Base-by-base conservation (phyloP, 92 coral and sea anemone species). In the Siderastrea siderea region DNA sequence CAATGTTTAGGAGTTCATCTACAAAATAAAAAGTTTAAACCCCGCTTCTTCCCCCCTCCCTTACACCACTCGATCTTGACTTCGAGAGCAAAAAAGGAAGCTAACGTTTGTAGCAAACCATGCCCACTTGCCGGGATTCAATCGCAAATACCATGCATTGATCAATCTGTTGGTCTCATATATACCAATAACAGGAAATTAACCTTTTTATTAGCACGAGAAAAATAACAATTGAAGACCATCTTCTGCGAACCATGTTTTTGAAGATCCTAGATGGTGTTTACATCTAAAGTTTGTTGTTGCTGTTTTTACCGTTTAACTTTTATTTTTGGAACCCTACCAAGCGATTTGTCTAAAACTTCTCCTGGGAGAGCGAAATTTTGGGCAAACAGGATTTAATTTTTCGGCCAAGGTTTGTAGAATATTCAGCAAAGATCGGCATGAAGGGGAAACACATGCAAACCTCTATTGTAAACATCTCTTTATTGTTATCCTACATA, bases 101-200 rank as follows among this genome's bases (percentile, higher is more conserved):
- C 1, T 53, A 53, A 5, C 57, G 57, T 53, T 53, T 53, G 57
- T 26, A 26, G 38, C 38, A 26, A 26, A 26, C 57, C 6, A 53
- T 0, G 57, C 57, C 10, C 10, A 9, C 57, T 9, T 55, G 12
- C 8, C 61, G 61, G 61, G 8, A 55, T 55, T 11, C 12, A 1
- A 55, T 55, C 12, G 61, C 12, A 7, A 55, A 74, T 1, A 10
- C 80, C 13, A 55, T 55, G 7, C 50, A 26, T 15, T 59, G 67
- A 77, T 59, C 11, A 65, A 14, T 47, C 10, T 11, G 59, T 58
- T 58, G 17, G 12, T 77, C 68, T 57, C 12, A 15, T 51, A 53
- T 44, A n/a, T 16, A 60, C 48, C n/a, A 43, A 62, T 61, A 43
- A 61, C 52, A 48, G 82, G 82, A 62, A 78, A 48, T 78, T 78